Conservation (phyloP, 2,797 vertebrate species). For the Channallabes apus region DNA sequence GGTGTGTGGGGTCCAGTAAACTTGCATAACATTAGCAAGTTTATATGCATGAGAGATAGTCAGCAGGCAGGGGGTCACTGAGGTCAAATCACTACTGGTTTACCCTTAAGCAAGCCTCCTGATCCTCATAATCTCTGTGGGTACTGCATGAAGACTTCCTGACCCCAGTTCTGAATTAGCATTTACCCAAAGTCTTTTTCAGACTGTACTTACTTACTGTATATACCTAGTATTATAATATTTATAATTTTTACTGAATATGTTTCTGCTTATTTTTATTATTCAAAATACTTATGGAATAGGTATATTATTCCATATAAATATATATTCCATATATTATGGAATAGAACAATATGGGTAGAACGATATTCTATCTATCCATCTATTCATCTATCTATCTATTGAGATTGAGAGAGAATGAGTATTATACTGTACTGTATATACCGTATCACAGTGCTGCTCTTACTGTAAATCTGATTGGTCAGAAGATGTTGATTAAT, state of each 20-base stretch:
- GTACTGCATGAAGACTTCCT: slow-evolving; percentile 1
- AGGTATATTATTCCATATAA: too few relatives aligned
- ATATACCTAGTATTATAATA: background rate
- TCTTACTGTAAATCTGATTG: background rate
- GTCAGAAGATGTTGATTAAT: background rate
- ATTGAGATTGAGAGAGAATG: too few relatives aligned
- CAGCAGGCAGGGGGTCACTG: slow-evolving; percentile 1
- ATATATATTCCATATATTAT: too few relatives aligned
- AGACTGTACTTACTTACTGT: background rate
- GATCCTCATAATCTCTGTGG: slow-evolving; percentile 15
- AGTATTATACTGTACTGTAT: background rate
- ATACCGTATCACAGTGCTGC: background rate
- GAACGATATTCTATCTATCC: background rate
- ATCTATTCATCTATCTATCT: background rate
- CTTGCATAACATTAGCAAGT: background rate
- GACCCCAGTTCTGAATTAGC: slow-evolving; percentile 17
- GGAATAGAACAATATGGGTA: too few relatives aligned
- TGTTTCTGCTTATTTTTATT: background rate
- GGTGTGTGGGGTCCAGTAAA: background rate
- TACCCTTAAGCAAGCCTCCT: background rate
- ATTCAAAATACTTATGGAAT: background rate
- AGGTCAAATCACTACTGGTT: slow-evolving; percentile 6
- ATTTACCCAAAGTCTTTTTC: background rate
- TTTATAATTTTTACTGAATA: background rate
- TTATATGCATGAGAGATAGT: slow-evolving; percentile 10